Conservation (phyloP, 92 coral and sea anemone genomes). For the Porites cylindrica region DNA sequence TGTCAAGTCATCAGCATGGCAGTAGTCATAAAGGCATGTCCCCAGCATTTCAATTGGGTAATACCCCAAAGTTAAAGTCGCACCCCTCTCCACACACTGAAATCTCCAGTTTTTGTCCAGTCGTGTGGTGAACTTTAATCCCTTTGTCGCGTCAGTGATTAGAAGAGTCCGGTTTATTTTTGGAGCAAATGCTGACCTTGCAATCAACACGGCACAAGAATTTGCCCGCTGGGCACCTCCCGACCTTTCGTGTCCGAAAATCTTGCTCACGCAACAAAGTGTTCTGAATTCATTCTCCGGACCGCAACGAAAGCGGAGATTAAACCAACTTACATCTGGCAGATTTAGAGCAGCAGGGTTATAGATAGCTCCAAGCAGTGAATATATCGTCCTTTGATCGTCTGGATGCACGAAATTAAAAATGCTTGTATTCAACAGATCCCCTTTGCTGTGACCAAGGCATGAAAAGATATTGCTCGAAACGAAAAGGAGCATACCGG, state of each 20-base stretch:
- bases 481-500: slow-evolving; percentile 54
- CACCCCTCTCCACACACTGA: slow-evolving; percentile 27
- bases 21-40: slow-evolving; percentile 48
- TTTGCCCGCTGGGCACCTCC: not conserved
- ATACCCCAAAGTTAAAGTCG: slow-evolving; percentile 54
- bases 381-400: slow-evolving; percentile 50
- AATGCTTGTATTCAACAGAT: slow-evolving; percentile 49
- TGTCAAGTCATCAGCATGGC: slow-evolving; percentile 57
- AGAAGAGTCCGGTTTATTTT: slow-evolving; percentile 21
- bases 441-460: slow-evolving; percentile 51
- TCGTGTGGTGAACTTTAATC: slow-evolving; percentile 61
- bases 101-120: slow-evolving; percentile 53
- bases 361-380: slow-evolving; percentile 45
- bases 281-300: slow-evolving; percentile 30
- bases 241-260: not conserved
- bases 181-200: slow-evolving; percentile 13
- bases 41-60: slow-evolving; percentile 56
- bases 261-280: slow-evolving; percentile 23
- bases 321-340: not conserved
- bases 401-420: slow-evolving; percentile 57
- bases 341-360: not conserved
- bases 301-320: slow-evolving; percentile 28
- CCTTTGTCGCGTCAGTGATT: slow-evolving; percentile 24
- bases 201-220: slow-evolving; percentile 18
- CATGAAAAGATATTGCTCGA: slow-evolving; percentile 53